These are phyloP conservation scores for Odontesthes bonariensis DNA, from an alignment of 2,113 vertebrate species.

Conservation along the genomic window DNA sequence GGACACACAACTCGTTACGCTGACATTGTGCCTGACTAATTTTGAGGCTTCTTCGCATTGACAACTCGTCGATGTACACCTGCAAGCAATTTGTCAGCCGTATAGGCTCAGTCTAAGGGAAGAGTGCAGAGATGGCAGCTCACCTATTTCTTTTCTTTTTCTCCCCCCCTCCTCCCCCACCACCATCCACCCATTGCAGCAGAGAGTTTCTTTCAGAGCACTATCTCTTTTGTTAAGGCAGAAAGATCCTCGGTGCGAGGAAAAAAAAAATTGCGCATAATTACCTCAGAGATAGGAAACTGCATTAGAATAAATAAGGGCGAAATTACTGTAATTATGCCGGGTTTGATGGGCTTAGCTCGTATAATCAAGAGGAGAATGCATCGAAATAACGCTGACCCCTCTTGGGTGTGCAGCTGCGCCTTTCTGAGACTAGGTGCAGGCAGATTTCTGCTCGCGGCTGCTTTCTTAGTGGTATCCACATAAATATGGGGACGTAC, in stretches of 20 bases:
- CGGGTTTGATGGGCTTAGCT: slow-evolving; percentile 99
- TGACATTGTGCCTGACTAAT: slow-evolving; percentile 96
- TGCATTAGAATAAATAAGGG: slow-evolving; percentile 99
- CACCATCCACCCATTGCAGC: slow-evolving; percentile 86
- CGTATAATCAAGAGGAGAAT: slow-evolving; percentile 99
- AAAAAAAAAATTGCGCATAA: slow-evolving; percentile 99
- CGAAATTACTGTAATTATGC: slow-evolving; percentile 99
- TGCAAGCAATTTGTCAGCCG: slow-evolving; percentile 99
- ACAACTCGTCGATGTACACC: slow-evolving; percentile 96
- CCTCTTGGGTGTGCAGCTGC: slow-evolving; percentile 99
- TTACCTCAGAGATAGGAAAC: slow-evolving; percentile 99
- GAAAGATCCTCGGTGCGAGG: slow-evolving; percentile 96
- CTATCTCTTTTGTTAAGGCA: slow-evolving; percentile 99
- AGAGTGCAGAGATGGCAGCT: slow-evolving; percentile 93
- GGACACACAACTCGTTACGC: slow-evolving; percentile 88
- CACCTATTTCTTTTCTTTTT: slow-evolving; percentile 91
- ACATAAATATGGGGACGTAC: slow-evolving; percentile 27
- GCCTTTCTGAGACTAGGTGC: slow-evolving; percentile 84
- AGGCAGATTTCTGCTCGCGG: slow-evolving; percentile 53
- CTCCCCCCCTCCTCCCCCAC: neutral
- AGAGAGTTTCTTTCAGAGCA: slow-evolving; percentile 98
- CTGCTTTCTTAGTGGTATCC: slow-evolving; percentile 54
- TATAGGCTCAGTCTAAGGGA: slow-evolving; percentile 85
- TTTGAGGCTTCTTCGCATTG: slow-evolving; percentile 92
- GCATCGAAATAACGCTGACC: slow-evolving; percentile 99